Conservation (phyloP, 2,113 vertebrate genomes). For the Canis aureus region DNA sequence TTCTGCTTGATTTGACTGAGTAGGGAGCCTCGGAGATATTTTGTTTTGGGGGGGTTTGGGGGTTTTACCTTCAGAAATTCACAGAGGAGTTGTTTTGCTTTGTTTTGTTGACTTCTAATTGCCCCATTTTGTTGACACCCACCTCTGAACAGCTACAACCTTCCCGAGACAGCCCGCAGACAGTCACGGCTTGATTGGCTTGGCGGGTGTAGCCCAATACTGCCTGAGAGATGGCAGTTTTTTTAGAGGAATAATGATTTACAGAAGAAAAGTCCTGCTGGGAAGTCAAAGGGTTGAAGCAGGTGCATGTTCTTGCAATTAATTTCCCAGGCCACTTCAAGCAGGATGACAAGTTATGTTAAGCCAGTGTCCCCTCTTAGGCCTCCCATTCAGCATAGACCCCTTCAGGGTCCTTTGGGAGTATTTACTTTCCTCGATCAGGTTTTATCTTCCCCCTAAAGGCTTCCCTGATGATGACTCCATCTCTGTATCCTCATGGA, state of each 20-base stretch:
- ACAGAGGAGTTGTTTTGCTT: background rate
- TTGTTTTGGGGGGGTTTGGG: background rate
- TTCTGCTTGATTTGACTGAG: conserved; percentile 19
- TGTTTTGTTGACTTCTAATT: background rate
- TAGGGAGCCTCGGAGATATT: background rate
- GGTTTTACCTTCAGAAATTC: background rate
- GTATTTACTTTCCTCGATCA: background rate
- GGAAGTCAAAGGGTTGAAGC: conserved; percentile 5
- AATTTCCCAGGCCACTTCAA: conserved; percentile 49
- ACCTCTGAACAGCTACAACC: background rate
- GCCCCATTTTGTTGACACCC: background rate
- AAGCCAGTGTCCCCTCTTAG: background rate
- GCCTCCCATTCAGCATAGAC: background rate
- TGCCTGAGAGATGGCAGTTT: background rate
- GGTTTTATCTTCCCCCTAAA: background rate
- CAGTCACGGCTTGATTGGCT: background rate
- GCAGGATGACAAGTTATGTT: background rate
- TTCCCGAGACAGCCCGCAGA: background rate
- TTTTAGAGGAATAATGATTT: conserved; percentile 36
- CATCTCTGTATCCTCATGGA: background rate
- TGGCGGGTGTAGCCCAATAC: background rate
- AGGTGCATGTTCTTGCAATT: background rate
- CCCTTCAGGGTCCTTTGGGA: background rate
- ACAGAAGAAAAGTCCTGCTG: conserved; percentile 25
- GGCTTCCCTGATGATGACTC: background rate